Base-by-base conservation (phyloP, 2,888 invertebrate species). In the Mylabris sibirica region DNA sequence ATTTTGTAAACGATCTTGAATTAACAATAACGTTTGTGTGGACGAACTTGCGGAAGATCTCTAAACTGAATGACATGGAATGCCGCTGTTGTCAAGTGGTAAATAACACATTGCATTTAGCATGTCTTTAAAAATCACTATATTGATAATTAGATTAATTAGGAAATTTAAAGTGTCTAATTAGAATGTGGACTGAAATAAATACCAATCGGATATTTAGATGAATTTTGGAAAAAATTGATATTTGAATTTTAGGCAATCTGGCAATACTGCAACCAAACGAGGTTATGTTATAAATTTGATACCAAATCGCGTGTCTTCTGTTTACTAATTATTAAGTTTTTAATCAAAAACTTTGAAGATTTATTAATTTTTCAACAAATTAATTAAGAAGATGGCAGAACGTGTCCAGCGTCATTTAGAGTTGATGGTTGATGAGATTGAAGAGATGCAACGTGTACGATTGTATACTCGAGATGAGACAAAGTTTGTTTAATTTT, bases 381-480 rank as follows among this genome's bases (percentile, higher is more conserved):
- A 41, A 53, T 22, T 22, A 14, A 57, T 57, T 24, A 24, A 24
- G 3, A 57, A 24, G 3, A 57, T 57, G 57, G 57, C 57, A 24
- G 57, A 57, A 57, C 57, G 11, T 22, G 57, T 57, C 0, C 57
- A 57, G 57, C 57, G 57, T 57, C 57, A 57, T 57, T 57, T 57
- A 24, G 57, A 57, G 9, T 57, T 57, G 5, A 57, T 57, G 57
- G 57, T 57, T 12, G 57, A 57, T 24, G 57, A 57, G 11, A 22
- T 57, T 5, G 57, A 57, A 14, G 57, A 57, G 12, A 57, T 57
- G 57, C 57, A 57, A 24, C 6, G 57, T 5, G 24, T 24, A 12
- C 57, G 22, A 24, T 24, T 57, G 24, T 57, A 57, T 24, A 24
- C 57, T 24, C 57, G 57, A 4, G 24, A 57, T 1, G 57, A 57